A percentile compares a stretch with the other conserved stretches of the same genome.
Evolutionary conservation across 2,888 invertebrate species (phyloP).

Genomic region (Periphyllus acericola): DNA sequence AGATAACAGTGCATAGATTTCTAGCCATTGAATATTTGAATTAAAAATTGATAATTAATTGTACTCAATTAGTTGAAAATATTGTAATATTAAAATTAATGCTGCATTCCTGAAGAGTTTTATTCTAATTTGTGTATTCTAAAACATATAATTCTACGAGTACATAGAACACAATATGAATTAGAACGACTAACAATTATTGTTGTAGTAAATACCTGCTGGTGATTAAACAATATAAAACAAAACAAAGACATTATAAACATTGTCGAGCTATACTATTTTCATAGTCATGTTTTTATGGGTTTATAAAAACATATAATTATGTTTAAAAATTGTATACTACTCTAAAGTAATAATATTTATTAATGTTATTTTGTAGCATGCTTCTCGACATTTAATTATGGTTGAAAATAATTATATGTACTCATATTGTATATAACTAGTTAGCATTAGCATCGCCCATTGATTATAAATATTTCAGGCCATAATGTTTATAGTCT

Average conservation of each 20-base stretch:
- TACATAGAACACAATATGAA: background rate
- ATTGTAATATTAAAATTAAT: no score
- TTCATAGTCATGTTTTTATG: slow-evolving; percentile 15
- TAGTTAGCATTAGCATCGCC: background rate
- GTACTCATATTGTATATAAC: background rate
- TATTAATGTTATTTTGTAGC: background rate
- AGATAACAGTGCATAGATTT: no score
- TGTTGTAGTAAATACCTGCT: background rate
- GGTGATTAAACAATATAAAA: slow-evolving; percentile 9
- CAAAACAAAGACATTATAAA: background rate
- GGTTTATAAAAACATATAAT: slow-evolving; percentile 10
- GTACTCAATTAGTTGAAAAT: background rate
- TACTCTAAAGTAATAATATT: background rate
- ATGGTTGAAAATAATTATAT: background rate
- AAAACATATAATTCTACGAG: background rate
- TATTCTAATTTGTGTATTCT: no score
- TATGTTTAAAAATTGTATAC: background rate
- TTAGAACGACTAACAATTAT: background rate
- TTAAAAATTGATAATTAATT: background rate
- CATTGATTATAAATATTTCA: background rate
- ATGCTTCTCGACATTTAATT: background rate
- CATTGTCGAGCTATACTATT: background rate
- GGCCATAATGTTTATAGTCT: background rate
- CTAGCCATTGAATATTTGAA: background rate
- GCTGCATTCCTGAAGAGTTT: no score